phyloP scores from a whole-genome alignment of 2,888 invertebrate genomes.

The Siphonodentalium dalli region DNA sequence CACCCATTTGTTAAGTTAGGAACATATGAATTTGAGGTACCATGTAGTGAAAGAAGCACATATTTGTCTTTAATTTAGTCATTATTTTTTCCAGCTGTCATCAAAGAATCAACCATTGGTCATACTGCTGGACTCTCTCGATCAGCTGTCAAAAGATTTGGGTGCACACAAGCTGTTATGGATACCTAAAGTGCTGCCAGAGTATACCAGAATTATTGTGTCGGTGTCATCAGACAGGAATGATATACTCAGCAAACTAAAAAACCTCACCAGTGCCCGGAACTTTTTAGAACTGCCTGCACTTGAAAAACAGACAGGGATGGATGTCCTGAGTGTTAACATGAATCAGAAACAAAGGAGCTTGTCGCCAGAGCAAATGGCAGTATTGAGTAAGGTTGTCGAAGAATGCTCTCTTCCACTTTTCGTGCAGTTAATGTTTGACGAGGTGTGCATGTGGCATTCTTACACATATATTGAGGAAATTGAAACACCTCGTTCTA shows the following conservation, averaged over 20 bases:
- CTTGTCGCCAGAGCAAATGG: conserved; percentile 43
- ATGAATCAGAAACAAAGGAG: conserved; percentile 35
- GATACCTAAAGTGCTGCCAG: conserved; percentile 47
- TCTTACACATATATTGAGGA: conserved; percentile 43
- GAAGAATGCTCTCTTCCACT: conserved; percentile 48
- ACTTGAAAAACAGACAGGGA: conserved; percentile 41
- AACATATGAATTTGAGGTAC: background rate
- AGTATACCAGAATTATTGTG: conserved; percentile 45
- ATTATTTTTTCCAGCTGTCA: conserved; percentile 28
- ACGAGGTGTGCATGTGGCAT: conserved; percentile 46
- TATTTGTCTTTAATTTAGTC: background rate
- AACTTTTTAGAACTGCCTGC: conserved; percentile 40
- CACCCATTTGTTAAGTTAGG: too few species aligned
- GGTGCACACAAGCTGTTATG: conserved; percentile 51
- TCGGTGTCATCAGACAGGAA: conserved; percentile 46
- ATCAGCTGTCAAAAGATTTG: conserved; percentile 45
- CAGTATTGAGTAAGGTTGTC: conserved; percentile 43
- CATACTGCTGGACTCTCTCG: conserved; percentile 50
- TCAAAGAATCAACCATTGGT: conserved; percentile 37
- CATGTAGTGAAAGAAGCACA: background rate
- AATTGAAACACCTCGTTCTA: conserved; percentile 34
- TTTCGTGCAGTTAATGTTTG: conserved; percentile 51
- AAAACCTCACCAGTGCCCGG: conserved; percentile 22
- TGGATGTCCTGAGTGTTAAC: conserved; percentile 44
- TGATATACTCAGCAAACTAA: conserved; percentile 44